Percentiles rank a stretch among this genome's conserved stretches.
Evolutionary conservation across 2,113 vertebrate genomes (phyloP).

Genomic region (Cochlearius cochlearius): DNA sequence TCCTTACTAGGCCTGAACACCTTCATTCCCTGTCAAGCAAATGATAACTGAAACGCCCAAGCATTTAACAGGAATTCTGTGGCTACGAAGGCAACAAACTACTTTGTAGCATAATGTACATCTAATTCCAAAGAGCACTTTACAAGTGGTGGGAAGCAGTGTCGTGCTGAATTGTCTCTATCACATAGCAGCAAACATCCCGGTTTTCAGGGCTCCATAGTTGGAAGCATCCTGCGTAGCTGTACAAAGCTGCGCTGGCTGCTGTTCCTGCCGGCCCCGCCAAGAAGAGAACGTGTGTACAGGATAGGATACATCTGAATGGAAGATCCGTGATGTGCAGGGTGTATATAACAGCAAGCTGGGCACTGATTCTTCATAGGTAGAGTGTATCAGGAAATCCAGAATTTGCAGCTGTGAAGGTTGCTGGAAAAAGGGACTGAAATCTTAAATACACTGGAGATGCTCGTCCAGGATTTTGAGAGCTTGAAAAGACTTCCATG

Average conservation of each 20-base stretch:
- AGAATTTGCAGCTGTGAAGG: neutral
- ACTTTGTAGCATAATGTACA: neutral
- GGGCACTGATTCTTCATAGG: neutral
- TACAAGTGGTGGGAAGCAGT: neutral
- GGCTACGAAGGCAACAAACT: neutral
- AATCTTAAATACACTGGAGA: neutral
- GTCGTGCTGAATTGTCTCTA: neutral
- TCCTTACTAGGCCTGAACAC: neutral
- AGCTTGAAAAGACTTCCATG: neutral
- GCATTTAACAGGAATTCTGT: neutral
- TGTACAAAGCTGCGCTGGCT: neutral
- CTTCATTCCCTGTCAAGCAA: neutral
- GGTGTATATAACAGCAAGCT: neutral
- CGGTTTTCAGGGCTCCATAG: neutral
- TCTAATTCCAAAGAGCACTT: neutral
- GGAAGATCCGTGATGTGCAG: neutral
- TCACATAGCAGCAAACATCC: neutral
- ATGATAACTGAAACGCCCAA: neutral
- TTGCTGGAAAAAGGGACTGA: neutral
- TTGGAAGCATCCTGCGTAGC: neutral
- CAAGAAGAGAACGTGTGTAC: accelerated
- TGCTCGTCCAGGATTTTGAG: neutral
- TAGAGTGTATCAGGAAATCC: neutral
- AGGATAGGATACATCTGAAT: neutral
- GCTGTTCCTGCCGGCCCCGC: neutral